A percentile compares a stretch with the other conserved stretches of the same genome.
These are phyloP conservation scores for Ariopsis seemanni DNA, from an alignment of 2,113 vertebrate genomes.

Conservation along the genomic window DNA sequence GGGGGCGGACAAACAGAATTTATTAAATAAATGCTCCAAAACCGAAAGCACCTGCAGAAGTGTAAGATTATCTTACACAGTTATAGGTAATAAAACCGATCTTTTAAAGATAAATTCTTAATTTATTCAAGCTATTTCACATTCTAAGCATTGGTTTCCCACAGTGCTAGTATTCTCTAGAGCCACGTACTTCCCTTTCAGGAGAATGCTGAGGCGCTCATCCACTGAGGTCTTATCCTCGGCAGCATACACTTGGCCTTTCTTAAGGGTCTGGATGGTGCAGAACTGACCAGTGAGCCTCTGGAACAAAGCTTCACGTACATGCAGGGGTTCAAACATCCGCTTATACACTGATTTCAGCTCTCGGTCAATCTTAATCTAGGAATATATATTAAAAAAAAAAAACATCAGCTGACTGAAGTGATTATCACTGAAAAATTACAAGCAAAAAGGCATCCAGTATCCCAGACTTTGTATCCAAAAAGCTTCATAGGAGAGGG, in stretches of 20 bases:
- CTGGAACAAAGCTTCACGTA: conserved; percentile 89
- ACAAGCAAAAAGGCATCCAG: neutral
- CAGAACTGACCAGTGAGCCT: conserved; percentile 95
- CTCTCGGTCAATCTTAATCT: conserved; percentile 96
- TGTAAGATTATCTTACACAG: neutral
- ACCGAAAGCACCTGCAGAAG: neutral
- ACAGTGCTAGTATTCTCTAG: neutral
- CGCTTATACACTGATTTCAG: conserved; percentile 86
- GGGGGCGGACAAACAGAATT: neutral
- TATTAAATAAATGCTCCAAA: neutral
- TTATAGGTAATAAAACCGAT: neutral
- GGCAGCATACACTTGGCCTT: conserved; percentile 87
- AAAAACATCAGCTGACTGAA: neutral
- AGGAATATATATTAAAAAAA: conserved; percentile 48
- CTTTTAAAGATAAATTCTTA: neutral
- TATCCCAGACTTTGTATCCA: neutral
- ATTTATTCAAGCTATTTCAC: neutral
- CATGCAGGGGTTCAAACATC: conserved; percentile 93
- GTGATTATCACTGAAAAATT: neutral
- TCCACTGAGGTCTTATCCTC: conserved; percentile 98
- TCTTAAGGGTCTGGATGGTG: conserved; percentile 88
- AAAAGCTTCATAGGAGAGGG: neutral
- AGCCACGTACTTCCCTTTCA: conserved; percentile 91
- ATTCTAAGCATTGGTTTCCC: neutral
- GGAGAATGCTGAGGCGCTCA: conserved; percentile 91